These are phyloP conservation scores for Coryphaenoides rupestris DNA, from an alignment of 2,113 vertebrate species.

Conservation along the genomic window DNA sequence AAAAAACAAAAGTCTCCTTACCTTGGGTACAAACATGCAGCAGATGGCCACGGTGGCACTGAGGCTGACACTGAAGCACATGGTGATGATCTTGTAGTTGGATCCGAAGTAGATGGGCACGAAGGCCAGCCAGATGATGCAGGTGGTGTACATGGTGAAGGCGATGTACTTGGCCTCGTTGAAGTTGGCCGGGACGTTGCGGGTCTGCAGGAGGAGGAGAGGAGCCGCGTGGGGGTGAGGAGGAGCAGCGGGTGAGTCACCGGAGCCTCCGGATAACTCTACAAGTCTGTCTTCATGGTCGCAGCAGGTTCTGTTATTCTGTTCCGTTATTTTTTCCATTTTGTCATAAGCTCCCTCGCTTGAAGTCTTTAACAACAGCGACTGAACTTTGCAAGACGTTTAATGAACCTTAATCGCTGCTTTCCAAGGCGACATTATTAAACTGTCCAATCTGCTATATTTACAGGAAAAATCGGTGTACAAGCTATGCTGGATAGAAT, in stretches of 20 bases:
- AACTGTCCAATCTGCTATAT: too few species aligned
- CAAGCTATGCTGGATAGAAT: too few species aligned
- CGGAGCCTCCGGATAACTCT: too few species aligned
- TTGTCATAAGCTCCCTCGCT: too few species aligned
- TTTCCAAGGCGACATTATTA: too few species aligned
- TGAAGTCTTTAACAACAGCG: too few species aligned
- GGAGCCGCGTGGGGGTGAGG: neutral
- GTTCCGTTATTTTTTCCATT: neutral
- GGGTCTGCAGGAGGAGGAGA: slow-evolving; percentile 67
- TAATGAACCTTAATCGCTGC: too few species aligned
- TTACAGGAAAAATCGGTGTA: too few species aligned
- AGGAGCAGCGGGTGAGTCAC: neutral
- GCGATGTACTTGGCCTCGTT: slow-evolving; percentile 98
- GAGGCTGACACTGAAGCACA: slow-evolving; percentile 97
- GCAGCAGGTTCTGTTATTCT: neutral
- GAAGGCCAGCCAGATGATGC: slow-evolving; percentile 98
- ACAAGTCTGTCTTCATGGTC: too few species aligned
- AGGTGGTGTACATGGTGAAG: slow-evolving; percentile 99
- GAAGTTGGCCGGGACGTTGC: slow-evolving; percentile 97
- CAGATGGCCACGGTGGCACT: slow-evolving; percentile 95
- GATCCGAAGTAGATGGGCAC: slow-evolving; percentile 99
- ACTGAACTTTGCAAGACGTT: too few species aligned
- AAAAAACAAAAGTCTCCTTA: slow-evolving; percentile 27
- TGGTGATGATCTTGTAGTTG: slow-evolving; percentile 99
- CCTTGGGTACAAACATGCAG: slow-evolving; percentile 98